phyloP scores from a whole-genome alignment of 2,113 vertebrate species.

The Picathartes gymnocephalus region DNA sequence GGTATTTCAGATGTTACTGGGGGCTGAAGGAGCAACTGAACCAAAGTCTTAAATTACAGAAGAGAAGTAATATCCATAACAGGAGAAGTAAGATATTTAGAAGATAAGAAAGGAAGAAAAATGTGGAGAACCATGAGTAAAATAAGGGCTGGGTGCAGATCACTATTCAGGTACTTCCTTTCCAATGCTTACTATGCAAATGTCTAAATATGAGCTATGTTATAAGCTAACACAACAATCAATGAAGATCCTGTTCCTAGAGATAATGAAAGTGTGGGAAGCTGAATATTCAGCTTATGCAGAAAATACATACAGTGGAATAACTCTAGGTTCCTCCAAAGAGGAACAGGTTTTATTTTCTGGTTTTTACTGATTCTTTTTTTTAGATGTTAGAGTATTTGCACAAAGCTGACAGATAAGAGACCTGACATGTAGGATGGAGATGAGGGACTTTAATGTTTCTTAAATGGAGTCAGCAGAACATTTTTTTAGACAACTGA shows the following conservation, averaged over 20 bases:
- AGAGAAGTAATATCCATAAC: not conserved
- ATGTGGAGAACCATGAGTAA: not conserved
- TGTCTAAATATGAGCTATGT: not conserved
- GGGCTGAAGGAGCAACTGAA: not conserved
- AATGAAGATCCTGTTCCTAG: not conserved
- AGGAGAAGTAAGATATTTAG: not conserved
- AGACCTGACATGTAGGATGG: not conserved
- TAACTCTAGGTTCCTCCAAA: not conserved
- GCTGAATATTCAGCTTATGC: not conserved
- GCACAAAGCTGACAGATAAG: not conserved
- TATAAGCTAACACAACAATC: not conserved
- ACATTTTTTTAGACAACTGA: not conserved
- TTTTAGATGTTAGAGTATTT: not conserved
- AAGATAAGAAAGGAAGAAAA: not conserved
- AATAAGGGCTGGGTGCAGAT: not conserved
- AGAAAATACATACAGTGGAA: not conserved
- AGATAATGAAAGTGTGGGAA: not conserved
- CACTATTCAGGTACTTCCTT: not conserved
- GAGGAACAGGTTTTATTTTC: not conserved
- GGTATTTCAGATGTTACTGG: not conserved
- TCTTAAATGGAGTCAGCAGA: not conserved
- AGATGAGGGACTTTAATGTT: not conserved
- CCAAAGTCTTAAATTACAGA: not conserved
- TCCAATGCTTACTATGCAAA: not conserved
- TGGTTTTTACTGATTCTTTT: not conserved